Percentiles rank a stretch among this genome's conserved stretches.
Evolutionary conservation across 2,797 vertebrate species (phyloP).

Genomic region (Clamator glandarius): DNA sequence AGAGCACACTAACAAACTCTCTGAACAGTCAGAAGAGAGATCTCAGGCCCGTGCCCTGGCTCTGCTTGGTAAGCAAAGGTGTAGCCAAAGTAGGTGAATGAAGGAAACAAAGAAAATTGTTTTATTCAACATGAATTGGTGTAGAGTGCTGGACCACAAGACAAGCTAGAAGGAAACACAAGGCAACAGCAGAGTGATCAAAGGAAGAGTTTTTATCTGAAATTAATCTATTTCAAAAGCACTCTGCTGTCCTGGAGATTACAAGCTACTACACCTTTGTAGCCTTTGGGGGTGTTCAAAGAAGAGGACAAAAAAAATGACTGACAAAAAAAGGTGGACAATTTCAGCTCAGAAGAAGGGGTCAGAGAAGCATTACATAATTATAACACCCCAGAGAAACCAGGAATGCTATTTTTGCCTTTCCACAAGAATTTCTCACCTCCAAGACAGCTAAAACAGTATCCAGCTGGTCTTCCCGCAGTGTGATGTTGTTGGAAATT

Average conservation of each 20-base stretch:
- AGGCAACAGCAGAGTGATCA: not conserved
- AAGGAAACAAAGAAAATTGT: not conserved
- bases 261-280: not conserved
- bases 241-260: not conserved
- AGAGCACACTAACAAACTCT: not conserved
- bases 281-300: not conserved
- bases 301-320: not conserved
- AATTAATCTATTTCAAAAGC: not conserved
- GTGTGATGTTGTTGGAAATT: constrained; percentile 93
- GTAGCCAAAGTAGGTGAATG: not conserved
- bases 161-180: not conserved
- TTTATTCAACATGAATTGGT: not conserved
- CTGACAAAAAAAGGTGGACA: not conserved
- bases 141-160: not conserved
- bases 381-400: not conserved
- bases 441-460: constrained; percentile 94
- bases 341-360: not conserved
- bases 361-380: not conserved
- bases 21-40: not conserved
- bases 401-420: not conserved
- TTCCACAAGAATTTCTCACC: constrained; percentile 74
- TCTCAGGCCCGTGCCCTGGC: accelerated
- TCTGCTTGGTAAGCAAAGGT: not conserved
- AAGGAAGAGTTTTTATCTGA: not conserved
- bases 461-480: constrained; percentile 96